A percentile compares a stretch with the other conserved stretches of the same genome.
These are phyloP conservation scores for Merluccius polli DNA, from an alignment of 2,797 vertebrate species.

Conservation along the genomic window DNA sequence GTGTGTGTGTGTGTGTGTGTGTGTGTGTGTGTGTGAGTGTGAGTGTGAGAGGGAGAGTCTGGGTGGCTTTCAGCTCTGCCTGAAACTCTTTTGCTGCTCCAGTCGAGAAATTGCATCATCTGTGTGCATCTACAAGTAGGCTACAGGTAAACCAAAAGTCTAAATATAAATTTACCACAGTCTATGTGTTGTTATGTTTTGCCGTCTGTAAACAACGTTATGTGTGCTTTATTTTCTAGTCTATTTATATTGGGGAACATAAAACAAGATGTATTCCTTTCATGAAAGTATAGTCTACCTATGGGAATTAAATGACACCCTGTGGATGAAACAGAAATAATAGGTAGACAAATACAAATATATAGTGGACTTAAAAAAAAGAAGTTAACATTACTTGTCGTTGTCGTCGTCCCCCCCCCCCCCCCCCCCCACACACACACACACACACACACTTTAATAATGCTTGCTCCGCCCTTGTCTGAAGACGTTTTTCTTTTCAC, in stretches of 20 bases:
- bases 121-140: no score
- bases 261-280: not conserved
- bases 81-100: not conserved
- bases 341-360: no score
- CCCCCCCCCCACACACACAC: no score
- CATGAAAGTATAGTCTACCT: not conserved
- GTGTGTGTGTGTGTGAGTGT: no score
- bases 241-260: not conserved
- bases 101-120: not conserved
- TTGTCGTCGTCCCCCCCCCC: no score
- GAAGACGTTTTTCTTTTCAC: slow-evolving; percentile 3
- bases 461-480: not conserved
- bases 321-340: not conserved
- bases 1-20: no score
- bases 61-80: not conserved
- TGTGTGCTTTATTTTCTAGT: not conserved
- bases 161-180: not conserved
- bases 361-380: no score
- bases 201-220: not conserved
- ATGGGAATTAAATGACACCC: no score
- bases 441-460: no score
- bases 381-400: no score
- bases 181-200: not conserved
- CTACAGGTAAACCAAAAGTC: not conserved
- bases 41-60: not conserved